Conservation (phyloP, 2,888 invertebrate species). For the Ceriagrion tenellum region DNA sequence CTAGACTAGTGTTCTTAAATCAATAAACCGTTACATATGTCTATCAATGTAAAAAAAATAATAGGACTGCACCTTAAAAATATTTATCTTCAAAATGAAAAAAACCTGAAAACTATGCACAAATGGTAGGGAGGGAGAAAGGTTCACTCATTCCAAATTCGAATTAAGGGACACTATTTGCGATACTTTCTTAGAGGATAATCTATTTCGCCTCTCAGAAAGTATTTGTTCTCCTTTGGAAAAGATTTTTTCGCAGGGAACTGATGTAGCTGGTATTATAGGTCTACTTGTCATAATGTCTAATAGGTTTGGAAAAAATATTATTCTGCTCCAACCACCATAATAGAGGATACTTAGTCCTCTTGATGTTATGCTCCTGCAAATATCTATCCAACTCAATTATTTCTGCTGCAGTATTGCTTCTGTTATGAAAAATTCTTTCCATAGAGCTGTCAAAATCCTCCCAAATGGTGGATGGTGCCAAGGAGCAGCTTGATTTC, state of each 20-base stretch:
- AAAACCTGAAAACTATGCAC: background rate
- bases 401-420: too few relatives aligned
- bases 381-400: too few relatives aligned
- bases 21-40: too few relatives aligned
- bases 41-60: too few relatives aligned
- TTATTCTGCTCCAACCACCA: background rate
- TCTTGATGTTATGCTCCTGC: background rate
- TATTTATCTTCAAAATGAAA: too few relatives aligned
- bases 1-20: too few relatives aligned
- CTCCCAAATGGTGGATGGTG: too few relatives aligned
- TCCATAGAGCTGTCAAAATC: too few relatives aligned
- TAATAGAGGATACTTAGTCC: background rate
- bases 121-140: background rate
- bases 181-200: slow-evolving; percentile 71
- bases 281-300: slow-evolving; percentile 71
- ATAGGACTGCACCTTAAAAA: too few relatives aligned
- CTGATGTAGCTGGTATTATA: slow-evolving; percentile 73
- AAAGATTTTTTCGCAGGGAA: slow-evolving; percentile 73
- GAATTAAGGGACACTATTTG: background rate
- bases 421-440: too few relatives aligned
- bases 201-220: slow-evolving; percentile 72
- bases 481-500: too few relatives aligned
- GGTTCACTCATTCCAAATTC: background rate
- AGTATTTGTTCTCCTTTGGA: slow-evolving; percentile 73
- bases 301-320: slow-evolving; percentile 68